Base-by-base conservation (phyloP, 2,888 invertebrate genomes). In the Ornithoptera alexandrae region DNA sequence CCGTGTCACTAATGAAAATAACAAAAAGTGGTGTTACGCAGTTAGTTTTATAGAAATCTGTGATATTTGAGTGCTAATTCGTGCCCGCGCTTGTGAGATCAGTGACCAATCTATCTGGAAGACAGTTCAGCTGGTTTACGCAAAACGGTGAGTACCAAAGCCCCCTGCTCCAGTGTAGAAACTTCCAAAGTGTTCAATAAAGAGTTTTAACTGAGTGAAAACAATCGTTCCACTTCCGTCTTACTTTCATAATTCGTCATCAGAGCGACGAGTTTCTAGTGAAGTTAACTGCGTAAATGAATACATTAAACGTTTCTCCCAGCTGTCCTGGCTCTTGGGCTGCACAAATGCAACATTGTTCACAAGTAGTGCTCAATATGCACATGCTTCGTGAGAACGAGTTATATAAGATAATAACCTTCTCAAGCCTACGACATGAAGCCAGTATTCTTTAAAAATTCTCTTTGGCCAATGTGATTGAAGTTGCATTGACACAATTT, bases 61-160 rank as follows among this genome's bases (percentile, higher is more conserved):
- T 91, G 91, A 81, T 86, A 85, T 80, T 79, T 79, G 77, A 86
- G 90, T 90, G 90, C 81, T 81, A 87, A 86, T 89, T 84, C 87
- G 89, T 88, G 87, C 84, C 80, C 85, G 88, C 89, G 89, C 87
- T 86, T 89, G 88, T 87, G 85, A 79, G 77, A 81, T 81, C 82
- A 84, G 87, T 88, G 86, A 84, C 84, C 84, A 81, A 86, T 87
- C 86, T 88, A 84, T 87, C 89, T 87, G 84, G 86, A 83, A 84
- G 80, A 81, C 83, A 84, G 80, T 75, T 79, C 81, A 81, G 81
- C 83, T 77, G 86, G 85, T 89, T 84, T 85, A 79, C 79, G 84
- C 83, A 82, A 77, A 83, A 89, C 90, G 87, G 92, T 91, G 77
- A 87, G 90, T 84, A 75, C 72, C 74, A 58, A 69, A 71, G 62